Evolutionary conservation across 2,797 vertebrate species (phyloP).

Genomic region (Hypotaenidia philippensis): DNA sequence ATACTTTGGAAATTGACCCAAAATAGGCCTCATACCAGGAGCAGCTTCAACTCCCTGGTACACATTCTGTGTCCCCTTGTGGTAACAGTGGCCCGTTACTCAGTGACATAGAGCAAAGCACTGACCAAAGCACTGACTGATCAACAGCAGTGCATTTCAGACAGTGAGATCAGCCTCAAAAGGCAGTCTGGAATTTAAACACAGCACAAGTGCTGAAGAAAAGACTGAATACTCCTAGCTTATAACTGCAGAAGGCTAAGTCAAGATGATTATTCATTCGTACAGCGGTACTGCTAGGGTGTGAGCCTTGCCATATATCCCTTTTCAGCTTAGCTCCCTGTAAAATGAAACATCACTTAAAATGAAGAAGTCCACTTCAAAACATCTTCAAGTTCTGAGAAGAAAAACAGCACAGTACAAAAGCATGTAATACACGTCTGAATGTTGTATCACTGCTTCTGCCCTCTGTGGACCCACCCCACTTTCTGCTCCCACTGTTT

Average conservation of each 20-base stretch:
- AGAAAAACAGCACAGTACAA: neutral
- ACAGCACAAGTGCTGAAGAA: neutral
- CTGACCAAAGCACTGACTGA: neutral
- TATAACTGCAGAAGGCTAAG: neutral
- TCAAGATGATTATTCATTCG: neutral
- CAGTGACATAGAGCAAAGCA: neutral
- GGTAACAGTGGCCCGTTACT: rapidly evolving
- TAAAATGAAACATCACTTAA: neutral
- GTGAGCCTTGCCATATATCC: neutral
- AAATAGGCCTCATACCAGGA: neutral
- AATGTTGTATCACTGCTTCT: neutral
- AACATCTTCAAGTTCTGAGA: neutral
- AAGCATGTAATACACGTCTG: neutral
- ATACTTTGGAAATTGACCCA: neutral
- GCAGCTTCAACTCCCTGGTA: neutral
- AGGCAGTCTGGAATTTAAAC: neutral
- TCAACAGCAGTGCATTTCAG: neutral
- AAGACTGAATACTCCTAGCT: neutral
- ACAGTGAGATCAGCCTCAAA: neutral
- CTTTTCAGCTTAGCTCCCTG: neutral
- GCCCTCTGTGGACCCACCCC: neutral
- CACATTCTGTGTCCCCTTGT: rapidly evolving
- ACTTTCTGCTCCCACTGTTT: neutral
- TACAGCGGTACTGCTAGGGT: neutral
- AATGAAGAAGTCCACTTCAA: neutral